phyloP scores from a whole-genome alignment of 1,140 invertebrate genomes.

The Leptopilina boulardi region DNA sequence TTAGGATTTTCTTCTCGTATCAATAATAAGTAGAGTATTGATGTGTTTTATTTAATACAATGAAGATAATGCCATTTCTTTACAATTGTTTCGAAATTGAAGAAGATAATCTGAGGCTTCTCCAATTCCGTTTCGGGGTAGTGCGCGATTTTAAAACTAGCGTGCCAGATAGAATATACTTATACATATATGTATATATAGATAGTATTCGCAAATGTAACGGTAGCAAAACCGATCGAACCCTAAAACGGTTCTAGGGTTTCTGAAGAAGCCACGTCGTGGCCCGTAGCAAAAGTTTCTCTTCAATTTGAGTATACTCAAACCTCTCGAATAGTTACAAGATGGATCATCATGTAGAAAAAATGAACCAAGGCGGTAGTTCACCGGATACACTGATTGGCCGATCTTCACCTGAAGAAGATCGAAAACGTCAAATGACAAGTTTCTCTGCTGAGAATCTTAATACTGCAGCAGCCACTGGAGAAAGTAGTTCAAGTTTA shows the following conservation, averaged over 20 bases:
- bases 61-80: not conserved
- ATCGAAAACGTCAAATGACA: slow-evolving; percentile 48
- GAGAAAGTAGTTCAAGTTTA: slow-evolving; percentile 67
- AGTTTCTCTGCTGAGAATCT: slow-evolving; percentile 45
- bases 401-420: slow-evolving; percentile 64
- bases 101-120: not conserved
- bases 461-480: slow-evolving; percentile 51
- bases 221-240: slow-evolving; percentile 45
- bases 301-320: slow-evolving; percentile 19
- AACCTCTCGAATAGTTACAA: slow-evolving; percentile 39
- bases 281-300: slow-evolving; percentile 24
- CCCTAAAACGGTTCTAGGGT: slow-evolving; percentile 58
- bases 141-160: not conserved
- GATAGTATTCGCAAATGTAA: not conserved
- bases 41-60: too few species aligned
- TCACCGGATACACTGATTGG: slow-evolving; percentile 65
- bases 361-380: slow-evolving; percentile 62
- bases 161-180: slow-evolving; percentile 56
- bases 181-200: slow-evolving; percentile 46
- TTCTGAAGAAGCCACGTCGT: slow-evolving; percentile 65
- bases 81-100: not conserved
- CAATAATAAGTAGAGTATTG: too few species aligned
- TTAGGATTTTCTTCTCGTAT: too few species aligned
- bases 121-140: slow-evolving; percentile 40
- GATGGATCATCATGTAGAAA: slow-evolving; percentile 66